Evolutionary conservation across 2,888 invertebrate species (phyloP).

Genomic region (Galerucella calmariensis): DNA sequence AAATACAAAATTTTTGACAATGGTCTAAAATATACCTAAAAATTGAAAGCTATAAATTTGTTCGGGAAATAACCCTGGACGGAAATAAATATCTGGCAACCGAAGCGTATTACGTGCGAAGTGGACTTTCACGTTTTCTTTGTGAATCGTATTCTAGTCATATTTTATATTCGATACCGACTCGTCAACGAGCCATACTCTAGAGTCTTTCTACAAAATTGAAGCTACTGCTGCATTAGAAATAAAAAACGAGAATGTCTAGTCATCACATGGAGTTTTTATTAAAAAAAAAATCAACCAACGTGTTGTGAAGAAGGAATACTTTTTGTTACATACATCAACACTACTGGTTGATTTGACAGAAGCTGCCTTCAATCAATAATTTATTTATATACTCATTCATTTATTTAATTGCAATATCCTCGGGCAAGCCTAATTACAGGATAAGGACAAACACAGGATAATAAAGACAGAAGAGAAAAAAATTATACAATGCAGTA

Average conservation of each 20-base stretch:
- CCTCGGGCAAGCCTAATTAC: no score
- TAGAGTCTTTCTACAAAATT: conserved; percentile 52
- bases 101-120: conserved; percentile 25
- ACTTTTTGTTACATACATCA: no score
- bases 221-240: conserved; percentile 47
- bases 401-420: no score
- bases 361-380: no score
- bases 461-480: no score
- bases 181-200: conserved; percentile 52
- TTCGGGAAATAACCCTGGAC: conserved; percentile 28
- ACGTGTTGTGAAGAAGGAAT: no score
- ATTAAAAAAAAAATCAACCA: neutral
- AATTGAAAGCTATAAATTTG: conserved; percentile 32
- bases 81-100: conserved; percentile 29
- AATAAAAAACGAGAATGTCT: conserved; percentile 51
- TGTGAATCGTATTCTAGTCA: conserved; percentile 43
- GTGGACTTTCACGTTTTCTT: conserved; percentile 34
- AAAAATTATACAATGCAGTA: no score
- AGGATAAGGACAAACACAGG: no score
- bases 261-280: neutral
- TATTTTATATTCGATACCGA: conserved; percentile 55
- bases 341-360: no score
- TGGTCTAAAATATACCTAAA: conserved; percentile 18
- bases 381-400: no score
- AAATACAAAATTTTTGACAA: conserved; percentile 20